Evolutionary conservation across 2,888 invertebrate genomes (phyloP), one percentile per base, ranked within the genome.

Genomic region (Leptinotarsa juncta): DNA sequence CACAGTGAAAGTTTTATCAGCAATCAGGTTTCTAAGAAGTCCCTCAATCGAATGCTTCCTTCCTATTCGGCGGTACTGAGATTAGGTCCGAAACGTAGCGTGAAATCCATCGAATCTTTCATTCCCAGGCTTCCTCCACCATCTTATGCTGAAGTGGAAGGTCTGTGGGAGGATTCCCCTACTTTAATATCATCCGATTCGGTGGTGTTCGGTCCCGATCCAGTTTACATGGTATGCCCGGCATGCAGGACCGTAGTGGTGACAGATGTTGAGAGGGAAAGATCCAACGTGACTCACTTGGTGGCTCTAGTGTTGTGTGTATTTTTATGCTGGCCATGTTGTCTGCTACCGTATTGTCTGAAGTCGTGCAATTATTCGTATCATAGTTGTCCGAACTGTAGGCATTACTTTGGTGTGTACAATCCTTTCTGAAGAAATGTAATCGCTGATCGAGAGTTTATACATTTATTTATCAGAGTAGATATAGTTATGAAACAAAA

Each of bases 321-420:
- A 5, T 87, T 85, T 74, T 83, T 86, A 12, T 88, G 88, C 78
- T 88, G 88, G 88, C 88, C 88, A 0, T 88, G 87, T 78, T 87
- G 87, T 73, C 75, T 88, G 14, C 74, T 88, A 65, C 88, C 88
- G 1, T 87, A 87, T 77, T 87, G 86, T 70, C 80, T 87, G 81
- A 85, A 85, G 70, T 83, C 86, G 16, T 88, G 87, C 77, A 86
- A 86, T 76, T 85, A 86, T 70, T 85, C 85, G 0, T 85, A 87
- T 67, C 88, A 88, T 77, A 83, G 84, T 69, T 88, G 88, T 80
- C 86, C 87, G 3, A 81, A 83, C 60, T 88, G 88, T 80, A 79
- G 84, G 57, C 83, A 84, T 71, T 84, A 85, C 72, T 82, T 88
- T 74, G 88, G 88, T n/a, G 83, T 85, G 77, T 87, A 87, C 75